phyloP scores from a whole-genome alignment of 2,888 invertebrate genomes.

The Agriopis marginaria region DNA sequence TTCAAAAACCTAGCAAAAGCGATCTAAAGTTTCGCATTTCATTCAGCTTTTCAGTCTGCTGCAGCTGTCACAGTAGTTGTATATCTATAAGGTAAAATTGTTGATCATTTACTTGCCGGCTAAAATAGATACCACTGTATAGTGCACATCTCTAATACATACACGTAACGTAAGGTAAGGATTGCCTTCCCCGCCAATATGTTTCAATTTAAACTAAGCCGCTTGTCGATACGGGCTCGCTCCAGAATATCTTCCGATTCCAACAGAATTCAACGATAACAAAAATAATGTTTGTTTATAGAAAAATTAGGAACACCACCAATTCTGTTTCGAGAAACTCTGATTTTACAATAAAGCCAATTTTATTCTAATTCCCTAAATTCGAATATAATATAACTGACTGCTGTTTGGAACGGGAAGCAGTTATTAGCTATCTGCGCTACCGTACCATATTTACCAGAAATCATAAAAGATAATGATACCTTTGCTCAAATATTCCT shows the following conservation, averaged over 20 bases:
- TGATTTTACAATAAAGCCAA: neutral
- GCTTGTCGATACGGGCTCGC: constrained; percentile 78
- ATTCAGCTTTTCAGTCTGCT: too few species aligned
- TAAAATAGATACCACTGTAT: neutral
- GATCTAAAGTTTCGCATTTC: too few species aligned
- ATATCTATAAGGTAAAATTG: neutral
- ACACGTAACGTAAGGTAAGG: constrained; percentile 64
- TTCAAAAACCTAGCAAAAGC: too few species aligned
- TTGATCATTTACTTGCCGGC: neutral
- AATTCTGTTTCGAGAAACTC: neutral
- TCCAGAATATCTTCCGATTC: constrained; percentile 71
- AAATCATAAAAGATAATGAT: constrained; percentile 41
- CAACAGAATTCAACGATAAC: constrained; percentile 65
- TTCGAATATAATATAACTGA: constrained; percentile 32
- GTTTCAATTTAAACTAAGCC: constrained; percentile 85
- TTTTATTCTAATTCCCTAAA: constrained; percentile 7
- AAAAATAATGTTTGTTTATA: constrained; percentile 61
- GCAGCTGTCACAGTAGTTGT: neutral
- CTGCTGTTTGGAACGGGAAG: constrained; percentile 33
- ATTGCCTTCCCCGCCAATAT: constrained; percentile 77
- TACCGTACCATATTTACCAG: constrained; percentile 34
- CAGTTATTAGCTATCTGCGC: constrained; percentile 37
- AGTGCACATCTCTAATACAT: constrained; percentile 33
- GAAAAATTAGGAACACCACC: constrained; percentile 7
- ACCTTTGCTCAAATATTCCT: constrained; percentile 28